phyloP scores from a whole-genome alignment of 2,888 invertebrate species.

The Harmothoe impar region DNA sequence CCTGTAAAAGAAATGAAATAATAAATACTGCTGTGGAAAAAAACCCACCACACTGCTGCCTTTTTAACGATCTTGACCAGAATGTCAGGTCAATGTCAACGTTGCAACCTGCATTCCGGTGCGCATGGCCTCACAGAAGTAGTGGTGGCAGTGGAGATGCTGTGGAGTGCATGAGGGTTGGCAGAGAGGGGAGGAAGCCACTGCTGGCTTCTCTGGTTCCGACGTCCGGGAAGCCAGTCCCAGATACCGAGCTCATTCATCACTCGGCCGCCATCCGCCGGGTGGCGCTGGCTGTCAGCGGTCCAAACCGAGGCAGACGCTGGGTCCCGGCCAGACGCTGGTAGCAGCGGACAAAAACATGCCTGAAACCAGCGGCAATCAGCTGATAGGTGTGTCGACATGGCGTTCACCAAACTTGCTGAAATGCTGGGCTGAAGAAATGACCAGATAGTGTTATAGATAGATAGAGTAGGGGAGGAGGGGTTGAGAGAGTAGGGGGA shows the following conservation, averaged over 20 bases:
- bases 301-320: slow-evolving; percentile 1
- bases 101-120: no score
- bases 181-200: slow-evolving; percentile 14
- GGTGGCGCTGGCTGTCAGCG: slow-evolving; percentile 24
- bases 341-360: slow-evolving; percentile 21
- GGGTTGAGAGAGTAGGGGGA: neutral
- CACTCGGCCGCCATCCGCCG: slow-evolving; percentile 24
- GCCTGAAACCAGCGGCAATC: slow-evolving; percentile 7
- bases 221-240: slow-evolving; percentile 35
- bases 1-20: no score
- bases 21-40: no score
- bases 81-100: no score
- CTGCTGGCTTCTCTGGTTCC: neutral
- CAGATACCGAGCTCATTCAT: slow-evolving; percentile 25
- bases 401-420: neutral
- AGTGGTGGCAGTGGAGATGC: no score
- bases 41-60: no score
- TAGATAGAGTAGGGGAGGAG: neutral
- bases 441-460: slow-evolving; percentile 27
- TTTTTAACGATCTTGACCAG: no score
- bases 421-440: neutral
- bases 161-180: neutral
- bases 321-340: neutral
- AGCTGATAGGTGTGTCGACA: slow-evolving; percentile 10
- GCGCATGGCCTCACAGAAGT: no score